Conservation (phyloP, 2,113 vertebrate genomes). For the Phainopepla nitens region DNA sequence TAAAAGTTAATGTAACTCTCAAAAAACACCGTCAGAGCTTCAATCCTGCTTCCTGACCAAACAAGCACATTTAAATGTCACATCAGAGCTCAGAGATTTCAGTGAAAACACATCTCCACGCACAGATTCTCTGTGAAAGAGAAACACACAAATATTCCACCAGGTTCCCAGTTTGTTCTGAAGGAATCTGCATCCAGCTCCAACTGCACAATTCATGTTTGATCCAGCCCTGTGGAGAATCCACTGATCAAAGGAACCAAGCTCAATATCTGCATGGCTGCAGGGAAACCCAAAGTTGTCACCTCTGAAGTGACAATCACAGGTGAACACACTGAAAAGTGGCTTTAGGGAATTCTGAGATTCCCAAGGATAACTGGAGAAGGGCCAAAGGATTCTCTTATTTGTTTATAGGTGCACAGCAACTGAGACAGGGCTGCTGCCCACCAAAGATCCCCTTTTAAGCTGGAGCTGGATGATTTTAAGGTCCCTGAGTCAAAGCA, state of each 20-base stretch:
- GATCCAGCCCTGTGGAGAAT: background rate
- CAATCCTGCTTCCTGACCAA: background rate
- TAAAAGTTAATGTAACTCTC: background rate
- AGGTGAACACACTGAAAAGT: background rate
- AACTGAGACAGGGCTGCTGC: background rate
- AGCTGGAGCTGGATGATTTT: background rate
- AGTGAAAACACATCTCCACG: background rate
- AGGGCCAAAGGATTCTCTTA: background rate
- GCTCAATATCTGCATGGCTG: slow-evolving; percentile 48
- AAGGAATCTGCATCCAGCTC: slow-evolving; percentile 55
- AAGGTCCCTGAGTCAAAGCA: background rate
- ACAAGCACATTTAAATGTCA: background rate
- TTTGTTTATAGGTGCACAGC: background rate
- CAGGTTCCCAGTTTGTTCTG: background rate
- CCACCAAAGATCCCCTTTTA: background rate
- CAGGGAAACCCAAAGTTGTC: slow-evolving; percentile 42
- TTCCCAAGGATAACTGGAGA: background rate
- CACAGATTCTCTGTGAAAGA: background rate
- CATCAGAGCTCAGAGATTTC: background rate
- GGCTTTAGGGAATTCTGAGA: background rate
- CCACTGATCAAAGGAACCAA: slow-evolving; percentile 64
- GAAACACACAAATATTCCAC: background rate
- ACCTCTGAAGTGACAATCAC: background rate
- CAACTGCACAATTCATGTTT: slow-evolving; percentile 70
- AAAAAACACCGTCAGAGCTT: background rate